A percentile compares a stretch with the other conserved stretches of the same genome.
phyloP scores from a whole-genome alignment of 2,888 invertebrate genomes.

The Drosophila kambysellisi region DNA sequence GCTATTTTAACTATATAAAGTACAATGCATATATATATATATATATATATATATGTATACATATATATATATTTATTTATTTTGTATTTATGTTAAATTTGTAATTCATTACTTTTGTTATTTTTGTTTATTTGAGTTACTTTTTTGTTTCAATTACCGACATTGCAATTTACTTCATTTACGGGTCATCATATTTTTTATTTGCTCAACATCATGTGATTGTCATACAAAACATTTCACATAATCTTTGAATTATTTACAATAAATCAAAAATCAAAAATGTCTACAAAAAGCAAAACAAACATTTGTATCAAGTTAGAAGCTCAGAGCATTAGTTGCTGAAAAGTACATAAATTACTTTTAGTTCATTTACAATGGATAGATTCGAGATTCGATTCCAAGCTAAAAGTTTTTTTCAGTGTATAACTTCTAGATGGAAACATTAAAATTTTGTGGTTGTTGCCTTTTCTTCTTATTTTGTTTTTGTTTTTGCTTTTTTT shows the following conservation, averaged over 20 bases:
- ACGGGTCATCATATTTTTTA: conserved; percentile 52
- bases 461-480: background rate
- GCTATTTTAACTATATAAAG: conserved; percentile 54
- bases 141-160: conserved; percentile 50
- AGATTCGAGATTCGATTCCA: conserved; percentile 35
- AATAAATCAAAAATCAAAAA: conserved; percentile 59
- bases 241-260: conserved; percentile 85
- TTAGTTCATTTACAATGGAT: conserved; percentile 51
- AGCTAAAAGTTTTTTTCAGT: conserved; percentile 49
- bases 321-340: conserved; percentile 76
- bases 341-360: conserved; percentile 56
- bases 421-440: conserved; percentile 59
- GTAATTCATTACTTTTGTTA: conserved; percentile 43
- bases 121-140: conserved; percentile 32
- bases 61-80: conserved; percentile 19
- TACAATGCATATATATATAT: conserved; percentile 22
- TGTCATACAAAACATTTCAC: conserved; percentile 86
- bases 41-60: conserved; percentile 13
- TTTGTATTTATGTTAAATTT: conserved; percentile 45
- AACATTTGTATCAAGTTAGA: conserved; percentile 70
- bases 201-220: conserved; percentile 84
- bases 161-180: conserved; percentile 60
- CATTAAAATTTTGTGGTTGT: conserved; percentile 59
- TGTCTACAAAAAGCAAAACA: conserved; percentile 67
- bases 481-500: background rate